These are phyloP conservation scores for Melieria picta DNA, from an alignment of 2,888 invertebrate species.

Conservation along the genomic window DNA sequence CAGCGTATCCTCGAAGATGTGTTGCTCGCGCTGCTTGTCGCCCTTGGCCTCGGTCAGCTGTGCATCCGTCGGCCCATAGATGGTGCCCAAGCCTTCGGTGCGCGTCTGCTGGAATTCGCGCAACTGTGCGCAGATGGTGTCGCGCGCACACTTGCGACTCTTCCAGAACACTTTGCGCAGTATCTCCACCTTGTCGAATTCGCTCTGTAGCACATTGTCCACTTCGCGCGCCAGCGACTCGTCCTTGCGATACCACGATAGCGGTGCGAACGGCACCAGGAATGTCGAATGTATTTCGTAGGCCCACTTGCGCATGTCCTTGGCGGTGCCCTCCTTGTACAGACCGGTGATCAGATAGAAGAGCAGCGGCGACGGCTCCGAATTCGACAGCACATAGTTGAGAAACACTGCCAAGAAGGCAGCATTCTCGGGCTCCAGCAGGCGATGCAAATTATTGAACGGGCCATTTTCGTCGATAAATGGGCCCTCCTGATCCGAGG, in stretches of 20 bases:
- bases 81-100: slow-evolving; percentile 86
- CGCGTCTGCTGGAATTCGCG: slow-evolving; percentile 80
- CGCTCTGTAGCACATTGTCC: slow-evolving; percentile 84
- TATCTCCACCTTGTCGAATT: slow-evolving; percentile 89
- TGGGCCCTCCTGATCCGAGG: slow-evolving; percentile 84
- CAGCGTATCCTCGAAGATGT: slow-evolving; percentile 78
- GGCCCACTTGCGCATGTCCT: slow-evolving; percentile 97
- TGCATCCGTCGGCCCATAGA: slow-evolving; percentile 88
- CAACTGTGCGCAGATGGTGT: slow-evolving; percentile 63
- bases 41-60: slow-evolving; percentile 81
- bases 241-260: slow-evolving; percentile 65
- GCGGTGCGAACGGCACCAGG: slow-evolving; percentile 82
- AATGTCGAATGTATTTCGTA: slow-evolving; percentile 99
- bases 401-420: slow-evolving; percentile 95
- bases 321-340: slow-evolving; percentile 84
- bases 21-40: slow-evolving; percentile 80
- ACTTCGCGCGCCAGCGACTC: slow-evolving; percentile 91
- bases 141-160: slow-evolving; percentile 75
- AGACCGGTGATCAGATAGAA: slow-evolving; percentile 92
- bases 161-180: slow-evolving; percentile 90
- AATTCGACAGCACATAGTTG: slow-evolving; percentile 87
- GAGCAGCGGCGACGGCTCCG: slow-evolving; percentile 74
- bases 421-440: slow-evolving; percentile 79
- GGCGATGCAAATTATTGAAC: slow-evolving; percentile 83
- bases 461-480: slow-evolving; percentile 87